phyloP scores from a whole-genome alignment of 1,140 invertebrate genomes.

The Macrosteles quadrilineatus region DNA sequence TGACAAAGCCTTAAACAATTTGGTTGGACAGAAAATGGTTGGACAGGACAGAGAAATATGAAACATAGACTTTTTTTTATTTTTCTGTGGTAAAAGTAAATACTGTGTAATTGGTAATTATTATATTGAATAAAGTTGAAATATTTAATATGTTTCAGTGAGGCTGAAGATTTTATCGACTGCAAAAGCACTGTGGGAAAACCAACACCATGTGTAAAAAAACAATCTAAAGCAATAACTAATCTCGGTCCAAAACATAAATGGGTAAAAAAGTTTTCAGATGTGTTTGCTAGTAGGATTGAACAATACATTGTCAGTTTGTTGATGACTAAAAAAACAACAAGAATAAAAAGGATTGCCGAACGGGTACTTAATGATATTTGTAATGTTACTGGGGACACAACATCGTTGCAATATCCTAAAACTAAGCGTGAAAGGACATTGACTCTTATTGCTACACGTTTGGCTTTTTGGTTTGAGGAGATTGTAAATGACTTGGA shows the following conservation, averaged over 20 bases:
- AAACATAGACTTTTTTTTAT: too few species aligned
- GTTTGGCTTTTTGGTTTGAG: slow-evolving; percentile 33
- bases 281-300: slow-evolving; percentile 31
- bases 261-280: slow-evolving; percentile 33
- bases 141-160: slow-evolving; percentile 27
- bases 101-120: too few species aligned
- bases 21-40: too few species aligned
- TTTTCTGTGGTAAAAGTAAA: too few species aligned
- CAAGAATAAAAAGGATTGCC: slow-evolving; percentile 29
- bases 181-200: slow-evolving; percentile 20
- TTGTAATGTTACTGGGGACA: slow-evolving; percentile 31
- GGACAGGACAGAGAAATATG: too few species aligned
- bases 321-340: slow-evolving; percentile 25
- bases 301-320: slow-evolving; percentile 33
- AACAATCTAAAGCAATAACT: slow-evolving; percentile 18
- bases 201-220: neutral
- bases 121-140: too few species aligned
- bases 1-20: too few species aligned
- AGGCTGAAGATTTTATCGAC: slow-evolving; percentile 34
- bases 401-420: slow-evolving; percentile 27
- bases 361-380: slow-evolving; percentile 27
- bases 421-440: slow-evolving; percentile 30
- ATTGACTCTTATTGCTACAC: slow-evolving; percentile 29
- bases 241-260: slow-evolving; percentile 19
- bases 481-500: slow-evolving; percentile 17